Evolutionary conservation across 2,797 vertebrate genomes (phyloP), one percentile per base, ranked within the genome.

Genomic region (Pseudomugil gertrudae): DNA sequence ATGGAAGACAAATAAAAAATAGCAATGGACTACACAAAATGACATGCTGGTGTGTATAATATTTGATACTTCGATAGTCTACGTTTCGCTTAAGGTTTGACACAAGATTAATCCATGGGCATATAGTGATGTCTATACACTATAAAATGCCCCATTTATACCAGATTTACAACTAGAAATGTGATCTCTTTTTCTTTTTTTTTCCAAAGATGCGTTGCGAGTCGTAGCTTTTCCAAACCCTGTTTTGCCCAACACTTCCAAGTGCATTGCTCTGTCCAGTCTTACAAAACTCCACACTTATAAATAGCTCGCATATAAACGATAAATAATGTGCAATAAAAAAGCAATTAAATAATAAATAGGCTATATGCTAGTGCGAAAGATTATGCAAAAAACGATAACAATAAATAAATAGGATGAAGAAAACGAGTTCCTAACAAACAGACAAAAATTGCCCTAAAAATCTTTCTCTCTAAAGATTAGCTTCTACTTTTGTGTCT

Each of bases 321-420:
- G 96, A 98, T 98, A 99, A 99, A 98, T 98, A 98, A 98, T 96
- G 94, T 95, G 92, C 95, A 94, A 95, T 96, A 96, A 93, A 95
- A 96, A 95, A 90, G 77, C 77, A 88, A 92, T 95, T 95, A 95
- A 98, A 97, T 96, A 97, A 98, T 98, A 98, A 98, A 99, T 98
- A 99, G 92, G 80, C 90, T 94, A 91, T 85, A 84, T 84, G 76
- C 81, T 87, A 84, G 70, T 82, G 95, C 91, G 89, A 94, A 93
- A 94, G 95, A 96, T 90, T 95, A 93, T 94, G 94, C 87, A 87
- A 94, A 93, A 68, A 88, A 51, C 89, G 95, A 94, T 21, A 57
- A 57, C 47, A 62, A 73, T 90, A 90, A 94, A 97, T 97, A 97
- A 98, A 96, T 96, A 95, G 94, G 93, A 87, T 91, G 93, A 84